A percentile compares a stretch with the other conserved stretches of the same genome.
Conservation (phyloP, 2,888 invertebrate genomes). For the Acleris holmiana region DNA sequence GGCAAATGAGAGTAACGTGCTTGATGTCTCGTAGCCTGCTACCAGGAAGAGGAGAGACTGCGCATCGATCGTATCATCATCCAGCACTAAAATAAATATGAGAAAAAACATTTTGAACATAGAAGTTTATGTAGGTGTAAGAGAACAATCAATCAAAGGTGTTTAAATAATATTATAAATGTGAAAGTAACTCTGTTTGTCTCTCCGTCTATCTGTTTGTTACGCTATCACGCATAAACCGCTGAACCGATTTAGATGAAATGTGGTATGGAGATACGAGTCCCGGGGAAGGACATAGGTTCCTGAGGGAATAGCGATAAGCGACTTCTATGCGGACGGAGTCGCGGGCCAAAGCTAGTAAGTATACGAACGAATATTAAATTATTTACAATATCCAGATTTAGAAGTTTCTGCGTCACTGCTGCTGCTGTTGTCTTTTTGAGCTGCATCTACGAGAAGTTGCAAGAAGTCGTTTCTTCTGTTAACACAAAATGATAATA, state of each 20-base stretch:
- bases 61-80: constrained; percentile 81
- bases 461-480: constrained; percentile 79
- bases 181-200: too few species aligned
- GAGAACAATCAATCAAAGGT: too few species aligned
- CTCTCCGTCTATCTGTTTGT: too few species aligned
- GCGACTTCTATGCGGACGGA: too few species aligned
- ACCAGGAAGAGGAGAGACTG: constrained; percentile 85
- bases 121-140: neutral
- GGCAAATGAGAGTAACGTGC: constrained; percentile 82
- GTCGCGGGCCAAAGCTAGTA: too few species aligned
- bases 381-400: constrained; percentile 50
- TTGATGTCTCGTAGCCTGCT: constrained; percentile 86
- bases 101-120: neutral
- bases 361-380: neutral
- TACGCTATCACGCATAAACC: too few species aligned
- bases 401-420: constrained; percentile 48
- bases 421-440: constrained; percentile 63
- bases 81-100: constrained; percentile 65
- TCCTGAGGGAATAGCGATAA: too few species aligned
- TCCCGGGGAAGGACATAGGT: too few species aligned
- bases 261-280: too few species aligned
- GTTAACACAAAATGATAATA: constrained; percentile 42
- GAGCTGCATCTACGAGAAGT: constrained; percentile 73
- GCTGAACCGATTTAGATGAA: too few species aligned
- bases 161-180: too few species aligned